Conservation (phyloP, 1,140 invertebrate genomes). For the Pseudomyrmex gracilis region DNA sequence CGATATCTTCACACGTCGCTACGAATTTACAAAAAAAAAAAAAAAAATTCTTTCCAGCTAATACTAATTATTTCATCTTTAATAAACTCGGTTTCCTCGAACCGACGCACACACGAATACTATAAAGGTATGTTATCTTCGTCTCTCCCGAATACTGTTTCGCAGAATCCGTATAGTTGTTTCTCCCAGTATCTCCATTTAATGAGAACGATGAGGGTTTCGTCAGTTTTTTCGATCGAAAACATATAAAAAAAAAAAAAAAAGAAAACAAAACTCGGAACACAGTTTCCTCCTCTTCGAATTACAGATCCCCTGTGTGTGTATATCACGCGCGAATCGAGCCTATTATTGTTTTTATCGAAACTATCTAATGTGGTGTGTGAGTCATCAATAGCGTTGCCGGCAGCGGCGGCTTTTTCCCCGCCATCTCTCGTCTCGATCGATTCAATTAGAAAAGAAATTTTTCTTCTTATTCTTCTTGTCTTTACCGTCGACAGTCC, state of each 20-base stretch:
- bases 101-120: too few species aligned
- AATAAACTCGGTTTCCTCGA: too few species aligned
- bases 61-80: background rate
- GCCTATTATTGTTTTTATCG: background rate
- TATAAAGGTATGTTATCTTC: too few species aligned
- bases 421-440: conserved; percentile 1
- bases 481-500: conserved; percentile 87
- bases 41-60: background rate
- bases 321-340: background rate
- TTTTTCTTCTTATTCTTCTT: conserved; percentile 88
- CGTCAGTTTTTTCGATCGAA: too few species aligned
- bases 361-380: conserved; percentile 28
- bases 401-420: background rate
- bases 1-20: too few species aligned
- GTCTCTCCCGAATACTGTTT: too few species aligned
- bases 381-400: background rate
- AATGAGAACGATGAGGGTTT: too few species aligned
- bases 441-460: conserved; percentile 84
- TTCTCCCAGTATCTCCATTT: too few species aligned
- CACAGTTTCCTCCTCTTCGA: too few species aligned
- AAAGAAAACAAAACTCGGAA: too few species aligned
- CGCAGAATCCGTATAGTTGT: too few species aligned
- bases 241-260: too few species aligned
- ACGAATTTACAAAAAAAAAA: background rate
- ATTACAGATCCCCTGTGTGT: background rate